Evolutionary conservation across 2,113 vertebrate species (phyloP).

Genomic region (Vulpes lagopus): DNA sequence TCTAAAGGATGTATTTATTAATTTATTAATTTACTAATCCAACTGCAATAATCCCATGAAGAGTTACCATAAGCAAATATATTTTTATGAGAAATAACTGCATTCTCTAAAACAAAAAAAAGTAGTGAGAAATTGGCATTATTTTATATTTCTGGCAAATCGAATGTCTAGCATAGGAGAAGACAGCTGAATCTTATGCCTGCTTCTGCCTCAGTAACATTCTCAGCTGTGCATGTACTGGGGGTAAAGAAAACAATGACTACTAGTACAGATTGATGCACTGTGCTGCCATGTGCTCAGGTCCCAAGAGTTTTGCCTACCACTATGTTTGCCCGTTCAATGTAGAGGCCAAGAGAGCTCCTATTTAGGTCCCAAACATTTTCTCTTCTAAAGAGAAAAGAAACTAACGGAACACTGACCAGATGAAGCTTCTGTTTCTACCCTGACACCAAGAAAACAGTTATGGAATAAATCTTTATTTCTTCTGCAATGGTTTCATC

Average conservation of each 20-base stretch:
- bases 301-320: not conserved
- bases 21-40: not conserved
- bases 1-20: not conserved
- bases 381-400: not conserved
- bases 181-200: not conserved
- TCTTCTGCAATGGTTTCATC: not conserved
- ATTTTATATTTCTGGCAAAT: not conserved
- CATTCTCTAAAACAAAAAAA: constrained; percentile 14
- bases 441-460: not conserved
- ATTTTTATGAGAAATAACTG: not conserved
- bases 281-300: not conserved
- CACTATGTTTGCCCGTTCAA: not conserved
- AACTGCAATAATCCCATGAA: not conserved
- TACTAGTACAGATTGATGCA: not conserved
- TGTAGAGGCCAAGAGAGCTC: not conserved
- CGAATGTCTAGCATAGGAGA: not conserved
- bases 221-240: not conserved
- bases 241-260: not conserved
- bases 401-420: not conserved
- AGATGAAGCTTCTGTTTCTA: constrained; percentile 25
- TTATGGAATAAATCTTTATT: not conserved
- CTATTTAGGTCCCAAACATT: not conserved
- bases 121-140: not conserved
- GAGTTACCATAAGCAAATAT: not conserved
- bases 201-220: not conserved